Percentiles rank a stretch among this genome's conserved stretches.
Conservation (phyloP, 2,888 invertebrate species). For the Melieria crassipennis region DNA sequence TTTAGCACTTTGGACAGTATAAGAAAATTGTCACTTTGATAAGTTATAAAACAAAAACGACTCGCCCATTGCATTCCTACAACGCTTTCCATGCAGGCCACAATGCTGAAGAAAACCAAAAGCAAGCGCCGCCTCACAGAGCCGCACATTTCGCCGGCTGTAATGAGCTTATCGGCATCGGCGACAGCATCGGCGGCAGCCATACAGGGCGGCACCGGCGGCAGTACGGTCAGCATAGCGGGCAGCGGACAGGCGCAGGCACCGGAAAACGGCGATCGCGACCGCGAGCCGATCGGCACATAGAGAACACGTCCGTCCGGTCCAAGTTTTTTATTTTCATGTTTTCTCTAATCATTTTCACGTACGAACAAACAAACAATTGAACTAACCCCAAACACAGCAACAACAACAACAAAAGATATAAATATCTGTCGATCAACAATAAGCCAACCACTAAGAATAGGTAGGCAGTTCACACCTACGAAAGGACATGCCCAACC, state of each 20-base stretch:
- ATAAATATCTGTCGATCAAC: neutral
- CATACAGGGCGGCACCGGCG: conserved; percentile 44
- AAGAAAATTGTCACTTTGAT: too few relatives aligned
- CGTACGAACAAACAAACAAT: conserved; percentile 18
- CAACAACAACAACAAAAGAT: conserved; percentile 15
- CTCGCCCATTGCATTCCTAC: too few relatives aligned
- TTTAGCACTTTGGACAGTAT: too few relatives aligned
- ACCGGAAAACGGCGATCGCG: conserved; percentile 66
- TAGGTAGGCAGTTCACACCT: too few relatives aligned
- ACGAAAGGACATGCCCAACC: too few relatives aligned
- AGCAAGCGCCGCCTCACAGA: conserved; percentile 94
- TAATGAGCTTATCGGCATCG: conserved; percentile 54
- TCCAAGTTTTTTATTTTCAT: conserved; percentile 66
- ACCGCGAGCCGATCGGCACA: conserved; percentile 61
- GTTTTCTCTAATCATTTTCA: conserved; percentile 58
- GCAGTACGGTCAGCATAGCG: conserved; percentile 33
- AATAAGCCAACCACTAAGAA: neutral
- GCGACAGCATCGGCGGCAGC: conserved; percentile 50
- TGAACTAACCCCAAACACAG: conserved; percentile 28
- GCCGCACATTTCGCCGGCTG: conserved; percentile 74
- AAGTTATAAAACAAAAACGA: too few relatives aligned
- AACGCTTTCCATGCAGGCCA: conserved; percentile 78
- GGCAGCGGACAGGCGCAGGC: conserved; percentile 47
- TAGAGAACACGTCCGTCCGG: conserved; percentile 65
- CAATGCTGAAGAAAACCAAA: conserved; percentile 99